phyloP scores from a whole-genome alignment of 37 sponge, comb jelly and placozoan species.

The Ephydatia muelleri region DNA sequence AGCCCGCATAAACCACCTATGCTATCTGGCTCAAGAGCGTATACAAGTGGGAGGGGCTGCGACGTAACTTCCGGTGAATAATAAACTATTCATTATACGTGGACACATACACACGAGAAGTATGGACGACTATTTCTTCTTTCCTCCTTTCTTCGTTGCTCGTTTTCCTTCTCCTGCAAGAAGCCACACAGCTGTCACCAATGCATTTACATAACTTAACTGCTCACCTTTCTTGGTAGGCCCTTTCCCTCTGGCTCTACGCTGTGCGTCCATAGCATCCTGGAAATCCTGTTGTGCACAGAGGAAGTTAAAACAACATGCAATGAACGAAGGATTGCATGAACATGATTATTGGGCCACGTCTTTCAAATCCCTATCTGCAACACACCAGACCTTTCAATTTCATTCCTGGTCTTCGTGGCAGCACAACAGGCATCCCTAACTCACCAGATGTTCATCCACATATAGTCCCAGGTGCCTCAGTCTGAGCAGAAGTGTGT shows the following conservation, averaged over 20 bases:
- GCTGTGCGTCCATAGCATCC: conserved; percentile 52
- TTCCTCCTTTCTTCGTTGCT: conserved; percentile 37
- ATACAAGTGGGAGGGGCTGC: neutral
- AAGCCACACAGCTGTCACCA: neutral
- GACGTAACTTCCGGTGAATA: neutral
- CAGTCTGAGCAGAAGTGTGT: conserved; percentile 54
- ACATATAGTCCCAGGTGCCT: conserved; percentile 67
- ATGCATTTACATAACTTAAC: neutral
- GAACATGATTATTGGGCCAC: no score
- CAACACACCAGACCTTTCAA: neutral
- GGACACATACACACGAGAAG: neutral
- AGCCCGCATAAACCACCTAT: neutral
- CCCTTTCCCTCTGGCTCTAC: conserved; percentile 72
- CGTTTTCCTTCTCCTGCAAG: conserved; percentile 46
- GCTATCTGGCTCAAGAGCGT: neutral
- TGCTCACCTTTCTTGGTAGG: conserved; percentile 69
- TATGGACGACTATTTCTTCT: neutral
- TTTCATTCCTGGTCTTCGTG: no score
- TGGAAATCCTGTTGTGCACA: conserved; percentile 46
- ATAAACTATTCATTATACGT: neutral
- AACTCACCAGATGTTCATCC: conserved; percentile 74
- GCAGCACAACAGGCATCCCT: neutral
- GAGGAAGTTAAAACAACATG: neutral
- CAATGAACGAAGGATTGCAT: neutral
- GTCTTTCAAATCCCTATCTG: neutral